Evolutionary conservation across 2,113 vertebrate genomes (phyloP), one percentile per base, ranked within the genome.

Genomic region (Gorsachius goisagi): DNA sequence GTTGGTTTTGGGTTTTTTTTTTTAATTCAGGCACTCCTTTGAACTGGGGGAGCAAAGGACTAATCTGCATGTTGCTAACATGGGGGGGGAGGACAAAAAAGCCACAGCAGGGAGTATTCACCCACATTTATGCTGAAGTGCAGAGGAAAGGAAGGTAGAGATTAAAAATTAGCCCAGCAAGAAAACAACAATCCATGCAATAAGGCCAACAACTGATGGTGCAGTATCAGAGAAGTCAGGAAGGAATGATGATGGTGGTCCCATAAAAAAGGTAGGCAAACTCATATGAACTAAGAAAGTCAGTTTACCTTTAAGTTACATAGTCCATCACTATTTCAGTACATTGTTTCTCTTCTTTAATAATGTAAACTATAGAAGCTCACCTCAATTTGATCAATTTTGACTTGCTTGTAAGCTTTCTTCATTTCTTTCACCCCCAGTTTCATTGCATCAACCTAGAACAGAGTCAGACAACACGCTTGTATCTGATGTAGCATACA

Each of bases 381-480:
- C 13, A 99, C 99, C 98, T 99, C 99, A 80, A 99, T 99, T 94
- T 99, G 98, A 97, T 99, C 99, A 11, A 99, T 99, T 95, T 99
- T 99, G 49, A 99, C 99, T 79, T 99, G 96, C 95, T 99, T 99
- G 95, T 99, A 99, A 9, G 99, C 99, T 94, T 99, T 99, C 97
- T 99, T 99, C 99, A 99, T 99, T 97, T 99, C 99, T 97, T 99
- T 99, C 66, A 99, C 99, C 49, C 99, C 99, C 41, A 98, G 56
- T 97, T 99, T 99, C 99, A 99, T 99, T 91, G 99, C 99, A 78
- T 99, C 99, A 62, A 99, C 99, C 99, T 99, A 84, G 28, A 90
- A 92, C 6, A 96, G 26, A 97, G 33, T 23, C 28, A 95, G 93
- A 90, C 32, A 78, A 73, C 10, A 75, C 5, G 33, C 15, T 88